Percentiles rank a stretch among this genome's conserved stretches.
phyloP scores from a whole-genome alignment of 1,140 invertebrate genomes.

The Tetramorium simillimum region DNA sequence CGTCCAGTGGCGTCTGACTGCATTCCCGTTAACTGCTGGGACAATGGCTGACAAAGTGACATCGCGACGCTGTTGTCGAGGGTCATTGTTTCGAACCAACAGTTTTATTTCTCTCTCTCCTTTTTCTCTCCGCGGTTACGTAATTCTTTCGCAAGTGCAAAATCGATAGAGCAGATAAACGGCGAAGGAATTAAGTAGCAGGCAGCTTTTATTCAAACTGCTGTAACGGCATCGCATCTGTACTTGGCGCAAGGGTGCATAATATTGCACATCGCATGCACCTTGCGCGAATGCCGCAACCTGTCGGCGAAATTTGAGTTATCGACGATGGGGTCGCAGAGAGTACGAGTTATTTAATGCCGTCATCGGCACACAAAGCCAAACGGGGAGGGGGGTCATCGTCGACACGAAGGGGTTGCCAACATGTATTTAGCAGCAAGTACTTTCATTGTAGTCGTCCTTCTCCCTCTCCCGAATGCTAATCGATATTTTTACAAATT shows the following conservation, averaged over 20 bases:
- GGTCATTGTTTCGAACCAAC: neutral
- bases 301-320: constrained; percentile 64
- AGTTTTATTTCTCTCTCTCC: neutral
- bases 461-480: neutral
- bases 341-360: constrained; percentile 40
- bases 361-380: neutral
- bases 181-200: neutral
- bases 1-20: neutral
- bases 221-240: constrained; percentile 26
- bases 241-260: constrained; percentile 59
- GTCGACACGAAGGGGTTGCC: constrained; percentile 27
- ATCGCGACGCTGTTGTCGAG: neutral
- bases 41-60: constrained; percentile 14
- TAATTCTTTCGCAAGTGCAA: neutral
- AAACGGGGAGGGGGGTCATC: constrained; percentile 6
- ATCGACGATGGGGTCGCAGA: constrained; percentile 27
- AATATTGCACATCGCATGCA: constrained; percentile 52
- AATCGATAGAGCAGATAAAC: constrained; percentile 1
- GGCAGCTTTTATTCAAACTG: neutral
- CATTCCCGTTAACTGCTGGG: neutral
- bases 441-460: neutral
- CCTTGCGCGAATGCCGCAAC: constrained; percentile 69
- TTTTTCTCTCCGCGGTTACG: neutral
- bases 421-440: constrained; percentile 20
- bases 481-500: neutral